A percentile compares a stretch with the other conserved stretches of the same genome.
phyloP scores from a whole-genome alignment of 2,113 vertebrate species.

The Oreotrochilus melanogaster region DNA sequence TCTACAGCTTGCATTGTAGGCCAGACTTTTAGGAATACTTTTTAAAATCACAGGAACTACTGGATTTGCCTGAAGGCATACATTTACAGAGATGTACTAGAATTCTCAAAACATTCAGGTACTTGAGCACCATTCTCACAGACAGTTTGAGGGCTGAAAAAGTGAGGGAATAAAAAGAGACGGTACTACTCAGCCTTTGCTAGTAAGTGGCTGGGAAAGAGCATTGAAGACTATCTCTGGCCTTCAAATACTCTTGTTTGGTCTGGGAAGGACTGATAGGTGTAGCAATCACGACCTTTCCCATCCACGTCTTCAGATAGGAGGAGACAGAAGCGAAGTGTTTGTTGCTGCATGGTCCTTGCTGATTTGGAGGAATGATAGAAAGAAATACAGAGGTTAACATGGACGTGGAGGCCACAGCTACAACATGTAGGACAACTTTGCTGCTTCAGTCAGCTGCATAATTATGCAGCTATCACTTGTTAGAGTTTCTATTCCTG shows the following conservation, averaged over 20 bases:
- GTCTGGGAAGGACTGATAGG: neutral
- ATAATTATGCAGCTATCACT: neutral
- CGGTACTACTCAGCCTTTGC: neutral
- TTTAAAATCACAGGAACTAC: neutral
- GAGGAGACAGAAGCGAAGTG: neutral
- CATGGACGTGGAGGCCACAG: neutral
- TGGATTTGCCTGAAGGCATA: neutral
- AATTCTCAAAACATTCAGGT: neutral
- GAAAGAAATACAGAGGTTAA: neutral
- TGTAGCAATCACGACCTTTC: neutral
- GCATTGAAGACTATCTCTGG: neutral
- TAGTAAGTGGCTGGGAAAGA: neutral
- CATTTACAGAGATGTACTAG: neutral
- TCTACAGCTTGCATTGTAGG: neutral
- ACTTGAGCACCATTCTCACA: neutral
- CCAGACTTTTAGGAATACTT: neutral
- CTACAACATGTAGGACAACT: too few species aligned
- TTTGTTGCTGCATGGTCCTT: rapidly evolving
- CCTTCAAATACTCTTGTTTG: neutral
- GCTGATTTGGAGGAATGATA: neutral
- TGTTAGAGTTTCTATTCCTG: neutral
- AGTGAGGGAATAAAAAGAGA: neutral
- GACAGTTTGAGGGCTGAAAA: neutral
- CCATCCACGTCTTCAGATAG: neutral
- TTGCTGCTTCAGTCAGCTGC: neutral